Conservation (phyloP, 2,888 invertebrate genomes). For the Pandemis corylana region DNA sequence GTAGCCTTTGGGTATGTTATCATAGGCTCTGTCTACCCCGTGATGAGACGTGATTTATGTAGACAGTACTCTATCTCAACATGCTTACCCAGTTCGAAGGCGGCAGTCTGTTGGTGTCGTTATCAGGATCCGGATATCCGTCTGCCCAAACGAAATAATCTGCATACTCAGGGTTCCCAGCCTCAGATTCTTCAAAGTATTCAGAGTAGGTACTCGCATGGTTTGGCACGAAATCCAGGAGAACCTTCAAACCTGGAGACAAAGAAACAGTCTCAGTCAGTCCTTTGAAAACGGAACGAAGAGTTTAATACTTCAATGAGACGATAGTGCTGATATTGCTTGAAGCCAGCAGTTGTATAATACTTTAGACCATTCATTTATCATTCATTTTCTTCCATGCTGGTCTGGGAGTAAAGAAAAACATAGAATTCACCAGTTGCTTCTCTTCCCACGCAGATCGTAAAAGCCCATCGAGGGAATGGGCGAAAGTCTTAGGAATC, state of each 20-base stretch:
- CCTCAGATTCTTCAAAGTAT: constrained; percentile 91
- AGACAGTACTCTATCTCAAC: not conserved
- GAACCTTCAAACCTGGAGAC: constrained; percentile 77
- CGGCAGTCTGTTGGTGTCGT: constrained; percentile 61
- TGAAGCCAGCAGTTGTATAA: no score
- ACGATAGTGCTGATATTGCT: no score
- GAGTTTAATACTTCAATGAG: no score
- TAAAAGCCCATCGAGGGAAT: no score
- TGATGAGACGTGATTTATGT: not conserved
- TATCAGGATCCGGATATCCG: constrained; percentile 72
- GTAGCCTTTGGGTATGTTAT: no score
- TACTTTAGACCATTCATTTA: no score
- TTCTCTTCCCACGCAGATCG: no score
- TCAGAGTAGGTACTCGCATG: constrained; percentile 90
- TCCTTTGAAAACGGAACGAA: not conserved
- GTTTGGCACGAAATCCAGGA: constrained; percentile 88
- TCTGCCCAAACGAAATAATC: constrained; percentile 92
- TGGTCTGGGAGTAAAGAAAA: no score
- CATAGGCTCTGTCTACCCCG: no score
- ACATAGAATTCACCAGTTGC: no score
- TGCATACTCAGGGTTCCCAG: constrained; percentile 85
- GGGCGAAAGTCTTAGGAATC: no score
- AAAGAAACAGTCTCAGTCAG: not conserved
- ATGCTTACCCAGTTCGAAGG: constrained; percentile 83
- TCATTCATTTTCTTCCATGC: no score